A percentile compares a stretch with the other conserved stretches of the same genome.
phyloP scores from a whole-genome alignment of 2,797 vertebrate species.

The Dicrostonyx torquatus region DNA sequence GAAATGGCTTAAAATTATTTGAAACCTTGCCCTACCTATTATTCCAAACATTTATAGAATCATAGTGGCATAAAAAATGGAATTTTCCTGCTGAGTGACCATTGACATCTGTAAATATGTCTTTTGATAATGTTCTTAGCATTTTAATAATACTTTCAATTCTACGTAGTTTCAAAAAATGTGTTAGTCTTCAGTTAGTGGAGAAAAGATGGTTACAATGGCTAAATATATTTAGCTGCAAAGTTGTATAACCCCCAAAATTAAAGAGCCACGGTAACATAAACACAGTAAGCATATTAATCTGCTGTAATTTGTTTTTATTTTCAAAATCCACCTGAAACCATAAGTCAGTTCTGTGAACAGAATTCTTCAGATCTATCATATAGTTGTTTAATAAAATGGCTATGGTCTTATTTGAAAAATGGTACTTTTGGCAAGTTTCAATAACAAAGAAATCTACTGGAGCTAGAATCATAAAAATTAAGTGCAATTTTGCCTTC shows the following conservation, averaged over 20 bases:
- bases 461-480: constrained; percentile 57
- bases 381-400: constrained; percentile 38
- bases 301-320: neutral
- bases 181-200: constrained; percentile 21
- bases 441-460: constrained; percentile 34
- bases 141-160: constrained; percentile 59
- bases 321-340: neutral
- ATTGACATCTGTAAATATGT: constrained; percentile 55
- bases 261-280: neutral
- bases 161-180: constrained; percentile 56
- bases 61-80: constrained; percentile 47
- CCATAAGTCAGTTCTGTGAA: neutral
- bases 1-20: constrained; percentile 68
- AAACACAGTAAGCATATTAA: neutral
- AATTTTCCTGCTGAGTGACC: constrained; percentile 53
- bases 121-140: constrained; percentile 45
- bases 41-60: constrained; percentile 51
- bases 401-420: constrained; percentile 24
- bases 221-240: constrained; percentile 31
- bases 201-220: constrained; percentile 49
- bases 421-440: constrained; percentile 52
- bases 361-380: neutral
- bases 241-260: neutral
- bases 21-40: constrained; percentile 10
- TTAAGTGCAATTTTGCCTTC: neutral